phyloP scores from a whole-genome alignment of 2,888 invertebrate species.

The Cheilosia grossa region DNA sequence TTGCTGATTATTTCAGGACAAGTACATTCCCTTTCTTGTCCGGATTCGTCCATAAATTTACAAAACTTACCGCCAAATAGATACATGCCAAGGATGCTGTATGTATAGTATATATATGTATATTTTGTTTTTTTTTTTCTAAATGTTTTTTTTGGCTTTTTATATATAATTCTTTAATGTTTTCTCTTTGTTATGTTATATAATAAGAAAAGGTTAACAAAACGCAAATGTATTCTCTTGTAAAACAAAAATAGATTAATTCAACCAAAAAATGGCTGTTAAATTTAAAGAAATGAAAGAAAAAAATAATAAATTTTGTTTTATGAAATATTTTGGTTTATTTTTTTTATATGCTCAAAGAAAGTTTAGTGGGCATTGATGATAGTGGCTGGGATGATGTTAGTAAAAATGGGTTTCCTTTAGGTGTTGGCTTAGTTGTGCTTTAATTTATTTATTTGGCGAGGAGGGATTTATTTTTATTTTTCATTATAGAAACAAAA shows the following conservation, averaged over 20 bases:
- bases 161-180: slow-evolving; percentile 68
- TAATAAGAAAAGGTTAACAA: slow-evolving; percentile 40
- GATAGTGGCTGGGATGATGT: slow-evolving; percentile 65
- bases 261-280: slow-evolving; percentile 17
- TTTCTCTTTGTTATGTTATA: slow-evolving; percentile 72
- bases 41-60: slow-evolving; percentile 95
- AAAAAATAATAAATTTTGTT: slow-evolving; percentile 6
- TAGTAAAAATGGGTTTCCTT: slow-evolving; percentile 27
- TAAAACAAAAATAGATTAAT: slow-evolving; percentile 19
- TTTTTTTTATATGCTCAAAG: slow-evolving; percentile 26
- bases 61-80: slow-evolving; percentile 99
- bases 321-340: background rate
- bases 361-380: slow-evolving; percentile 56
- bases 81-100: slow-evolving; percentile 99
- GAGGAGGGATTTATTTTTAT: slow-evolving; percentile 25
- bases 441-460: slow-evolving; percentile 44
- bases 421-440: slow-evolving; percentile 51
- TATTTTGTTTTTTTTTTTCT: slow-evolving; percentile 66
- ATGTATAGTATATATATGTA: slow-evolving; percentile 79
- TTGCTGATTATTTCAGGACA: slow-evolving; percentile 95
- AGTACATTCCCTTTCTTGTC: slow-evolving; percentile 93
- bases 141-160: slow-evolving; percentile 55
- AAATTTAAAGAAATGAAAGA: background rate
- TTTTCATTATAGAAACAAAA: slow-evolving; percentile 4
- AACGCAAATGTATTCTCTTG: slow-evolving; percentile 57